phyloP scores from a whole-genome alignment of 2,113 vertebrate genomes.

The Rhipidura dahli region DNA sequence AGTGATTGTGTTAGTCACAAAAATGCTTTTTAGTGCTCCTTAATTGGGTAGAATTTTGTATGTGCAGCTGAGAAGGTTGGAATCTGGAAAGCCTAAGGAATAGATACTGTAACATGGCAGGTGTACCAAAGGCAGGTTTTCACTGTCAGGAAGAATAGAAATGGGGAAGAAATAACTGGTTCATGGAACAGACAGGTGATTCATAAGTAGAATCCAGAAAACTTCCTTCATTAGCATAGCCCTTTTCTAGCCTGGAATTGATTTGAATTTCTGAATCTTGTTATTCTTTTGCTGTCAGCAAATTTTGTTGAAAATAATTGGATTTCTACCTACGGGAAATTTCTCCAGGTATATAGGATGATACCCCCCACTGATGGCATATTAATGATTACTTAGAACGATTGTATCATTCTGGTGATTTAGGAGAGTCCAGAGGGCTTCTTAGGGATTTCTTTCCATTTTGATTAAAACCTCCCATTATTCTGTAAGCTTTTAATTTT shows the following conservation, averaged over 20 bases:
- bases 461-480: not conserved
- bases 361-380: not conserved
- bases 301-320: not conserved
- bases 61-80: not conserved
- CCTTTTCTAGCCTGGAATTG: not conserved
- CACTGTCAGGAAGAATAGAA: not conserved
- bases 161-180: not conserved
- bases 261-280: not conserved
- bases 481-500: not conserved
- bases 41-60: not conserved
- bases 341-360: not conserved
- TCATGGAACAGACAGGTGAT: not conserved
- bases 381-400: not conserved
- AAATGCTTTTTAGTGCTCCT: not conserved
- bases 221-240: not conserved
- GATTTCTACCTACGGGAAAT: not conserved
- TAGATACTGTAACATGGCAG: rapidly evolving
- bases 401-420: not conserved
- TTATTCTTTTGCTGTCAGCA: not conserved
- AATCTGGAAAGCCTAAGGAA: not conserved
- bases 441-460: not conserved
- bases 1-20: not conserved
- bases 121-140: not conserved
- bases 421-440: not conserved
- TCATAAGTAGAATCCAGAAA: not conserved